Evolutionary conservation across 2,797 vertebrate genomes (phyloP).

Genomic region (Capromys pilorides): DNA sequence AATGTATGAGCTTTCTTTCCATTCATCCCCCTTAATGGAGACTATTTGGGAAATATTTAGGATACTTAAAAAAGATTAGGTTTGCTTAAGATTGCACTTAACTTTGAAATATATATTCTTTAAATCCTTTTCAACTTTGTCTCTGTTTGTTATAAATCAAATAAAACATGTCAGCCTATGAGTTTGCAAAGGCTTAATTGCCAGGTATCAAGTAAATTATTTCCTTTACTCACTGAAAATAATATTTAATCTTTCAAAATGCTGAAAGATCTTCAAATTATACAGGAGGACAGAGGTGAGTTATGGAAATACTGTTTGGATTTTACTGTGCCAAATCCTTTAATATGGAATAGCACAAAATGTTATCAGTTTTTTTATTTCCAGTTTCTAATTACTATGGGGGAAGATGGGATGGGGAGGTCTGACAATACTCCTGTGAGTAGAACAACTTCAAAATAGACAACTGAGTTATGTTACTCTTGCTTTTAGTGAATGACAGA

Average conservation of each 20-base stretch:
- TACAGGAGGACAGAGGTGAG: constrained; percentile 48
- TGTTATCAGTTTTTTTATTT: not conserved
- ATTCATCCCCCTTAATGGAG: constrained; percentile 83
- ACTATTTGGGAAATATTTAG: constrained; percentile 81
- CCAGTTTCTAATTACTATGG: not conserved
- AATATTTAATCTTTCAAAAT: constrained; percentile 80
- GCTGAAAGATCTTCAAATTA: constrained; percentile 72
- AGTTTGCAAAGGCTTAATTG: constrained; percentile 82
- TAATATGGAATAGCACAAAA: constrained; percentile 2
- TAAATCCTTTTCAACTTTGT: constrained; percentile 77
- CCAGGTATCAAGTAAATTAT: constrained; percentile 82
- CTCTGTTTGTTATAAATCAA: constrained; percentile 80
- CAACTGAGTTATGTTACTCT: not conserved
- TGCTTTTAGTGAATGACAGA: constrained; percentile 56
- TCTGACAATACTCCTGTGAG: not conserved
- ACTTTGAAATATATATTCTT: constrained; percentile 79
- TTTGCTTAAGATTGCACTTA: constrained; percentile 79
- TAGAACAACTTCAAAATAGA: not conserved
- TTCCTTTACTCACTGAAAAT: constrained; percentile 80
- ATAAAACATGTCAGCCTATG: constrained; percentile 79
- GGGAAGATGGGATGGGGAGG: not conserved
- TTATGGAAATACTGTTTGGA: constrained; percentile 65
- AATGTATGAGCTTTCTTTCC: constrained; percentile 68
- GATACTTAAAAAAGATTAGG: constrained; percentile 79
- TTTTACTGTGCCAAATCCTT: constrained; percentile 36